phyloP scores from a whole-genome alignment of 2,888 invertebrate genomes.

The Cynaeus angustus region DNA sequence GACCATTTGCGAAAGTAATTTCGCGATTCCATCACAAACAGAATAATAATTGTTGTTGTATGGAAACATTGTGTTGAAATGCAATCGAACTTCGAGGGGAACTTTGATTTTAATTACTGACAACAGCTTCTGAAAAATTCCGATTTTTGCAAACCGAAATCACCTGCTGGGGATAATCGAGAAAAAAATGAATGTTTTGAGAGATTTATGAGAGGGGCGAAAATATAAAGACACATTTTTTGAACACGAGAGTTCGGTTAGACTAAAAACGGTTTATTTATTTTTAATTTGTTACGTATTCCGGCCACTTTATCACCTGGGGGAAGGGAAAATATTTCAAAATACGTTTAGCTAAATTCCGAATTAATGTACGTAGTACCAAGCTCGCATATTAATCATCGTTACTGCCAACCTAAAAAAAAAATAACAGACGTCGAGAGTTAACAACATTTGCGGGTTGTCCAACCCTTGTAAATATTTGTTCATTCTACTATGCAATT shows the following conservation, averaged over 20 bases:
- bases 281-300: slow-evolving; percentile 9
- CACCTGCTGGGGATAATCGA: slow-evolving; percentile 17
- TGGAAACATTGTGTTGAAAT: slow-evolving; percentile 1
- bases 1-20: slow-evolving; percentile 33
- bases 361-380: slow-evolving; percentile 12
- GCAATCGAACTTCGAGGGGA: slow-evolving; percentile 10
- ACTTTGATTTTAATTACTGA: slow-evolving; percentile 15
- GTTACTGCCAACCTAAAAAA: slow-evolving; percentile 13
- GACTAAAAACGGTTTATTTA: slow-evolving; percentile 17
- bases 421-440: slow-evolving; percentile 2
- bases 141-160: slow-evolving; percentile 2
- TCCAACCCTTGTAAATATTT: slow-evolving; percentile 3
- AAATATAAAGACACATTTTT: slow-evolving; percentile 5
- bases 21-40: slow-evolving; percentile 27
- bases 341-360: background rate
- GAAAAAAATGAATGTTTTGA: background rate
- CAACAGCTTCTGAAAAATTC: slow-evolving; percentile 5
- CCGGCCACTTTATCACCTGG: slow-evolving; percentile 7
- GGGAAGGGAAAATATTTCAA: background rate
- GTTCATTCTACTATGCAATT: too few species aligned
- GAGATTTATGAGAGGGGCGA: slow-evolving; percentile 9
- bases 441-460: slow-evolving; percentile 13
- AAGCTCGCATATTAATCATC: slow-evolving; percentile 21
- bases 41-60: slow-evolving; percentile 18
- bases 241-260: background rate